Percentiles rank a stretch among this genome's conserved stretches.
Conservation (phyloP, 2,113 vertebrate species). For the Salvelinus namaycush region DNA sequence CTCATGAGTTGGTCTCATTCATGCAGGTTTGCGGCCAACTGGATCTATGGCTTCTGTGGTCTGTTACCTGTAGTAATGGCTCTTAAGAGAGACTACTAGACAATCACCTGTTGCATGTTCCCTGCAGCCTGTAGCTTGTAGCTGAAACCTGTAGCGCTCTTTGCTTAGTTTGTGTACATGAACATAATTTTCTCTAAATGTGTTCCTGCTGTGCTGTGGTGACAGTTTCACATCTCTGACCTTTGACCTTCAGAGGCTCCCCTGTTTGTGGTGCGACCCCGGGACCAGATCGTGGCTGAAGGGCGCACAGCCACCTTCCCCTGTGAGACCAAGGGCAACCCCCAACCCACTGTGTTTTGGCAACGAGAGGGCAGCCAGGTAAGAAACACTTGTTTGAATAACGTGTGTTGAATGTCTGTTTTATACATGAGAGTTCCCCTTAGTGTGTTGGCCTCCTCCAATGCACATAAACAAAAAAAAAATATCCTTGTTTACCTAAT, state of each 20-base stretch:
- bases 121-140: constrained; percentile 26
- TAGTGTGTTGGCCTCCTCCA: not conserved
- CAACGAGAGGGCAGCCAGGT: constrained; percentile 98
- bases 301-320: constrained; percentile 93
- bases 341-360: constrained; percentile 98
- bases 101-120: constrained; percentile 55
- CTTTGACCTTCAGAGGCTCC: constrained; percentile 86
- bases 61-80: constrained; percentile 23
- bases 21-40: constrained; percentile 47
- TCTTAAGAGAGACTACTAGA: not conserved
- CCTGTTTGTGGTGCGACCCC: constrained; percentile 95
- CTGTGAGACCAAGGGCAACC: constrained; percentile 97
- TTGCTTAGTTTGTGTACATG: not conserved
- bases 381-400: constrained; percentile 30
- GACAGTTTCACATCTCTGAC: constrained; percentile 21
- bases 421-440: too few species aligned
- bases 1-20: constrained; percentile 41
- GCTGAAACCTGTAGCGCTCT: constrained; percentile 11
- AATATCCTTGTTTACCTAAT: constrained; percentile 8
- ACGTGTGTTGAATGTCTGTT: too few species aligned
- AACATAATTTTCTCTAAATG: not conserved
- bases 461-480: not conserved
- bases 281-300: constrained; percentile 97
- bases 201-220: constrained; percentile 12
- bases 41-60: constrained; percentile 60